Conservation (phyloP, 2,113 vertebrate genomes). For the Mormyrus iriodes region DNA sequence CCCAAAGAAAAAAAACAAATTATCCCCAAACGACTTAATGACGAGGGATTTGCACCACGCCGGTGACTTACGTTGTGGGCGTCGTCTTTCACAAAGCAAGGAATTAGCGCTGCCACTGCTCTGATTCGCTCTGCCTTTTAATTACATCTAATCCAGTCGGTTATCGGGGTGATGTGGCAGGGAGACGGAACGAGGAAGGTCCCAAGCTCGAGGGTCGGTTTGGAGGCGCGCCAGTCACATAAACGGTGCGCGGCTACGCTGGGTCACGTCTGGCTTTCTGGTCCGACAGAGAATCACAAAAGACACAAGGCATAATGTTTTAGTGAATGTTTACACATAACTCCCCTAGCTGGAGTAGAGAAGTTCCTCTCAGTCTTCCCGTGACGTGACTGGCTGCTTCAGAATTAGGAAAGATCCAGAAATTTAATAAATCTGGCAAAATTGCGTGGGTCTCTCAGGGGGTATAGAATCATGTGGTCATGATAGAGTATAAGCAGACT, state of each 20-base stretch:
- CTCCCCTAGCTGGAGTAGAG: background rate
- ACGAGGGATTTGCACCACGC: slow-evolving; percentile 10
- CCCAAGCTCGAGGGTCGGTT: background rate
- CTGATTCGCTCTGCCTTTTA: background rate
- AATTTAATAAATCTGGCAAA: background rate
- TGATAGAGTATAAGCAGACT: background rate
- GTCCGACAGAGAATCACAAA: background rate
- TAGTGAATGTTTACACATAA: background rate
- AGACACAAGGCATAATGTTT: background rate
- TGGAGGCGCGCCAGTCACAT: background rate
- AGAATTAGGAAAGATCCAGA: background rate
- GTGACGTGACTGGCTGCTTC: background rate
- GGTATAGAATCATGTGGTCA: background rate
- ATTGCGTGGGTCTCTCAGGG: background rate
- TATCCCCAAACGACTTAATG: background rate
- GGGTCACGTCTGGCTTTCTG: background rate
- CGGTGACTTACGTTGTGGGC: slow-evolving; percentile 1
- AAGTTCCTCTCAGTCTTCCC: background rate
- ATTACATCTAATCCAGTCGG: slow-evolving; percentile 18
- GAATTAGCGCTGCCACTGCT: background rate
- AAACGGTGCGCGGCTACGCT: background rate
- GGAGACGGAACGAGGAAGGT: too few species aligned
- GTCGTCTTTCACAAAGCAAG: background rate
- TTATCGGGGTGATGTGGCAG: background rate
- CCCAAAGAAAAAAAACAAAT: background rate